Evolutionary conservation across 2,797 vertebrate species (phyloP).

Genomic region (Bryconaethiops microstoma): DNA sequence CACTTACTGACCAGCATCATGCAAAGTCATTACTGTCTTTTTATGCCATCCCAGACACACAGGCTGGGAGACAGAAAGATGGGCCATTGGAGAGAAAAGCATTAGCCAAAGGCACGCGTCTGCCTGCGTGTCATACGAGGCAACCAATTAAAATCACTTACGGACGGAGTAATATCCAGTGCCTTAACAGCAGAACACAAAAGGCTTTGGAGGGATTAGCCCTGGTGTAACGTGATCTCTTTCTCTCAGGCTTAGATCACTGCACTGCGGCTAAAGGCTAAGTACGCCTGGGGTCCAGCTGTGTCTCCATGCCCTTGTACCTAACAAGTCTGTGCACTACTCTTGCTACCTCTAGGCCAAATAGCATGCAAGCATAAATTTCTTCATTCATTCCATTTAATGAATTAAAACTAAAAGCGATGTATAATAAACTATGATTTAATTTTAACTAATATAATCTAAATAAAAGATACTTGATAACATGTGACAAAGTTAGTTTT

Average conservation of each 20-base stretch:
- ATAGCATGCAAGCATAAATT: background rate
- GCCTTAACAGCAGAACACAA: constrained; percentile 79
- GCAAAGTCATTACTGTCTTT: constrained; percentile 79
- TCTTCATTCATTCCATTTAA: background rate
- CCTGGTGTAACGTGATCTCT: constrained; percentile 74
- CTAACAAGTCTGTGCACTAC: background rate
- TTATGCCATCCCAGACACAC: constrained; percentile 75
- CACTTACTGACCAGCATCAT: constrained; percentile 66
- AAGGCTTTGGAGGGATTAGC: constrained; percentile 78
- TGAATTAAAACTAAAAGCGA: background rate
- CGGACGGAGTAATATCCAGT: constrained; percentile 74
- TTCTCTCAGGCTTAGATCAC: constrained; percentile 70
- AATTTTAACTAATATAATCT: no score
- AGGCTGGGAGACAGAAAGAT: constrained; percentile 62
- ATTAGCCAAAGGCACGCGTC: constrained; percentile 70
- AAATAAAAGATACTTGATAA: no score
- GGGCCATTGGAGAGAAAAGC: constrained; percentile 70
- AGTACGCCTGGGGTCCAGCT: constrained; percentile 41
- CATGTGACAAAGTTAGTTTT: no score
- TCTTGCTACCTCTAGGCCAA: background rate
- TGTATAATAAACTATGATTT: no score
- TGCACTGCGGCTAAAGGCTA: constrained; percentile 39
- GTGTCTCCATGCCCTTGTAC: constrained; percentile 26
- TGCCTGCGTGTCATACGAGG: constrained; percentile 75
- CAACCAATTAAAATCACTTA: constrained; percentile 84